Evolutionary conservation across 2,888 invertebrate genomes (phyloP), one percentile per base, ranked within the genome.

Genomic region (Heteropelma amictum): DNA sequence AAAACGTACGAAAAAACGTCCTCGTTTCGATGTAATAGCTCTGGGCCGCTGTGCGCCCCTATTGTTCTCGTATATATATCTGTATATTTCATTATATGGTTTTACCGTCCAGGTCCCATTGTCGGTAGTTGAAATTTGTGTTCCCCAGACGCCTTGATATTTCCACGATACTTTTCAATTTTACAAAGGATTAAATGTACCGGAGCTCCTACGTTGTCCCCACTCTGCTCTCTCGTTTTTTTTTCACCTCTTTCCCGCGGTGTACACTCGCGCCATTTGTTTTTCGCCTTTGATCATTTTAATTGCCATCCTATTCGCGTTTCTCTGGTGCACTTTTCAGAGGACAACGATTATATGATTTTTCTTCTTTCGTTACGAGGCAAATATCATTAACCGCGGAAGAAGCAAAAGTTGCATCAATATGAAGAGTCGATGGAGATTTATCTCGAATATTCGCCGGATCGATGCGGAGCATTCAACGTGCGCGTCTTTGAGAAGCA

Each of bases 51-150:
- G 33, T 53, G 30, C n/a, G n/a, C n/a, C n/a, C n/a, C n/a, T n/a
- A n/a, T n/a, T n/a, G n/a, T 33, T 10, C 38, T 21, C 17, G 49
- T 58, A 38, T 14, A 3, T 17, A 19, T 33, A 56, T 33, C 2
- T 21, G 53, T 26, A 23, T 10, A 17, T 54, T 35, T 3, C 38
- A 21, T 28, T 38, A 40, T 51, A 33, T 58, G 7, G 49, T 26
- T 68, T 49, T 56, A 28, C 40, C 28, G 47, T 49, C 49, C n/a
- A 40, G n/a, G 38, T n/a, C 6, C 10, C 33, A 35, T 35, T 49
- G 47, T 23, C 35, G n/a, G 7, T 49, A 45, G 42, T 65, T 65
- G 42, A 45, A 54, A 72, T 60, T 65, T 67, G 35, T 54, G 8
- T 42, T 45, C 67, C 23, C 61, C 14, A 38, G 38, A 61, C 54